Percentiles rank a stretch among this genome's conserved stretches.
Conservation (phyloP, 1,140 invertebrate species). For the Drosophila leontia region DNA sequence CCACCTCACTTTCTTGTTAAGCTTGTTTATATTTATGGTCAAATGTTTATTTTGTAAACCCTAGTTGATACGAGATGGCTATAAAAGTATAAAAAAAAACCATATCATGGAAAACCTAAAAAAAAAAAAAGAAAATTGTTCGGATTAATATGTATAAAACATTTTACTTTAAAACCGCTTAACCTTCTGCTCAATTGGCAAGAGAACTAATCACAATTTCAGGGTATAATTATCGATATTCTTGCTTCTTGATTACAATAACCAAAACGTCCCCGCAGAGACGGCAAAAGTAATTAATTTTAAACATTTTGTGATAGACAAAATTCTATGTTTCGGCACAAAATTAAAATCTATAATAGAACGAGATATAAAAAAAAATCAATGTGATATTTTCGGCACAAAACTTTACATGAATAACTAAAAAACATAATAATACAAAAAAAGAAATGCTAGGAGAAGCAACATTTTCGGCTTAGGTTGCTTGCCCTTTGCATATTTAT, state of each 20-base stretch:
- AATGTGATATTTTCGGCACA: slow-evolving; percentile 85
- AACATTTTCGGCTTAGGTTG: slow-evolving; percentile 44
- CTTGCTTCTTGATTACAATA: slow-evolving; percentile 39
- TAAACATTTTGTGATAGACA: slow-evolving; percentile 84
- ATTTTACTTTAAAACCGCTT: slow-evolving; percentile 26
- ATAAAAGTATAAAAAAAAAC: slow-evolving; percentile 20
- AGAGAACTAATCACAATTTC: slow-evolving; percentile 26
- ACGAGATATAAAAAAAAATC: slow-evolving; percentile 59
- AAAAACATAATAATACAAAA: slow-evolving; percentile 33
- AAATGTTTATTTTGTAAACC: slow-evolving; percentile 53
- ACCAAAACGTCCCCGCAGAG: slow-evolving; percentile 53
- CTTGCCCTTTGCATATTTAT: slow-evolving; percentile 49
- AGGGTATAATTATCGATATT: slow-evolving; percentile 19
- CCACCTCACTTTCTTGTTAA: slow-evolving; percentile 80
- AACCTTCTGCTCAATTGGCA: slow-evolving; percentile 41
- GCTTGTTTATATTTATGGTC: slow-evolving; percentile 62
- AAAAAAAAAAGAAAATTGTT: slow-evolving; percentile 24
- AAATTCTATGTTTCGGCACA: slow-evolving; percentile 78
- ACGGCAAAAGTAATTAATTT: slow-evolving; percentile 73
- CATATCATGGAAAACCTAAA: slow-evolving; percentile 63
- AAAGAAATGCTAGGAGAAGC: slow-evolving; percentile 27
- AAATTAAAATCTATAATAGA: slow-evolving; percentile 39
- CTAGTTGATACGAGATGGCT: slow-evolving; percentile 36
- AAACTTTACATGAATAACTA: slow-evolving; percentile 70
- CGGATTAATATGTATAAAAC: slow-evolving; percentile 24